Percentiles rank a stretch among this genome's conserved stretches.
These are phyloP conservation scores for Anniella stebbinsi DNA, from an alignment of 2,797 vertebrate species.

Conservation along the genomic window DNA sequence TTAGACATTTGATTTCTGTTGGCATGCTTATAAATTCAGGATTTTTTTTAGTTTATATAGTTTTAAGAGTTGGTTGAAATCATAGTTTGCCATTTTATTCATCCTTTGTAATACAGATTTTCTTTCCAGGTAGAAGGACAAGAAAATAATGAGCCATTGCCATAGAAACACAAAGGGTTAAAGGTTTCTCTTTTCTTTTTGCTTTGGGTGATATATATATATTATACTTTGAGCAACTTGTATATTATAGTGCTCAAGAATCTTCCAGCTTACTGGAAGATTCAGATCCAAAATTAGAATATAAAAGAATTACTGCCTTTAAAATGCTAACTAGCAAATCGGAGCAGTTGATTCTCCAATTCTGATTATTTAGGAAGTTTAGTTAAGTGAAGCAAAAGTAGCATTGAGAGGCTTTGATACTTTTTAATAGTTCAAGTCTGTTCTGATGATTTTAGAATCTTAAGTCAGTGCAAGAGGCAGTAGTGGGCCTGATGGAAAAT, in stretches of 20 bases:
- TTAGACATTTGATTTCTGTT: conserved; percentile 87
- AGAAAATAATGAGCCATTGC: conserved; percentile 87
- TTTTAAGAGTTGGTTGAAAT: conserved; percentile 84
- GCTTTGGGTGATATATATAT: conserved; percentile 82
- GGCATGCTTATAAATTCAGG: conserved; percentile 83
- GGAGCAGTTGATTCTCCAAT: conserved; percentile 45
- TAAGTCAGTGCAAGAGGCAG: conserved; percentile 78
- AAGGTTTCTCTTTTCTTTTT: conserved; percentile 88
- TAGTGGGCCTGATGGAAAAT: conserved; percentile 81
- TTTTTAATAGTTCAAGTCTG: conserved; percentile 80
- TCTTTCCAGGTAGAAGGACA: conserved; percentile 88
- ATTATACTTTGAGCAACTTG: conserved; percentile 79
- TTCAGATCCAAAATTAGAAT: conserved; percentile 73
- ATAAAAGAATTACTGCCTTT: conserved; percentile 76
- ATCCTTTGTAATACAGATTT: conserved; percentile 85
- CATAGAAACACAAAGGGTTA: conserved; percentile 89
- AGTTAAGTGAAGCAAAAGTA: conserved; percentile 75
- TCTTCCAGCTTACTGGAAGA: conserved; percentile 80
- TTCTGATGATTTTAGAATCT: conserved; percentile 80
- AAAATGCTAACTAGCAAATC: conserved; percentile 74
- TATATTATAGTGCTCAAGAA: conserved; percentile 79
- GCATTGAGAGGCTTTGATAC: conserved; percentile 76
- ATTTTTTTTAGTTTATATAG: conserved; percentile 73
- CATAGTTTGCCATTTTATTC: conserved; percentile 82
- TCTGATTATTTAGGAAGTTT: conserved; percentile 68